Base-by-base conservation (phyloP, 1,140 invertebrate genomes). In the Geopemphigus sp. region DNA sequence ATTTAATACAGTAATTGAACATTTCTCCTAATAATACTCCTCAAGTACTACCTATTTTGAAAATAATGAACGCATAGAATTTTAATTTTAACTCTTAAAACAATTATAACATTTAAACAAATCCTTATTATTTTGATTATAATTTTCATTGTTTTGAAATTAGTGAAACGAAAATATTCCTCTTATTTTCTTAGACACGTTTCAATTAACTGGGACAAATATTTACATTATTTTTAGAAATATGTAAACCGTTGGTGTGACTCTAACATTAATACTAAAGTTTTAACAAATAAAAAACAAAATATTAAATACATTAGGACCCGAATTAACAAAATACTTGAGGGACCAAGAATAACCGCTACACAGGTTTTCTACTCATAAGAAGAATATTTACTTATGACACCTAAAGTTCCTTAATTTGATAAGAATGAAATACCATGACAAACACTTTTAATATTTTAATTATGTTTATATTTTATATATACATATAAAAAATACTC, bases 391-490 rank as follows among this genome's bases (percentile, higher is more conserved):
- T 59, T n/a, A 61, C 74, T 78, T 61, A 29, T 78, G 56, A 78
- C 57, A 78, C 74, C 57, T 63, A 78, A 78, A 78, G 74, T 78
- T 78, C 74, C 74, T 78, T 78, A 78, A 61, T 78, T 59, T 63
- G 29, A 78, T 78, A 78, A 78, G 74, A 78, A 78, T 78, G 74
- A 78, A 78, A 63, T 78, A 63, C 74, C 57, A 78, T 78, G 74
- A 78, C 74, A 78, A 78, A 78, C 74, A 78, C 56, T 78, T 78
- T 50, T 63, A 61, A 78, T 61, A 26, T 61, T 61, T 50, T 78
- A 78, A 78, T 50, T 78, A 61, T 78, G 45, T 78, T 78, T 78
- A 59, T 59, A 57, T 59, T 76, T 57, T 74, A 57, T 74, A 68
- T 68, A 66, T 50, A 22, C 47, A 68, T 63, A 78, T 63, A 57